Conservation (phyloP, 92 coral and sea anemone genomes). For the Umimayanthus chanpuru region DNA sequence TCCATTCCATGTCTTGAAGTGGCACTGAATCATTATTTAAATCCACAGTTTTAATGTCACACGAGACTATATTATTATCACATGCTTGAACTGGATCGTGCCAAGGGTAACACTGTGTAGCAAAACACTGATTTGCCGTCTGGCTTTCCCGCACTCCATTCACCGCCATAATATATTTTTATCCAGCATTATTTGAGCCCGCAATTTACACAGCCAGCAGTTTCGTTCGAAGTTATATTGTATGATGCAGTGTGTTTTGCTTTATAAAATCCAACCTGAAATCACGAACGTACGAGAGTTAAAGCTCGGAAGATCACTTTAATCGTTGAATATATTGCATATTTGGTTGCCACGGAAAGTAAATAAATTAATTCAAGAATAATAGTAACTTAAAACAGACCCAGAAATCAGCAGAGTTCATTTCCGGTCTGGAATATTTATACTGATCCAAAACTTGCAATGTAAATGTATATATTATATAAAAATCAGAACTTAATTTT, state of each 20-base stretch:
- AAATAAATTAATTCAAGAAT: background rate
- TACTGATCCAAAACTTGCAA: background rate
- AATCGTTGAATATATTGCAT: background rate
- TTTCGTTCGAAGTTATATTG: background rate
- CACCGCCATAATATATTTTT: slow-evolving; percentile 2
- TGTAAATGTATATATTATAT: background rate
- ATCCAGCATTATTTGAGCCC: slow-evolving; percentile 35
- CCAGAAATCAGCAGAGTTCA: background rate
- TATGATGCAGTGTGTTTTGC: background rate
- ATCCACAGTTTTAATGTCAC: background rate
- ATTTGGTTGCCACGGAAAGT: background rate
- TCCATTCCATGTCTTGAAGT: background rate
- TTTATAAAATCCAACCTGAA: slow-evolving; percentile 17
- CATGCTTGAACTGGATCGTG: background rate
- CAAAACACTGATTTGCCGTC: background rate
- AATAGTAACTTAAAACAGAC: background rate
- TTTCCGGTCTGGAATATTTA: slow-evolving; percentile 19
- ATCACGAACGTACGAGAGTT: background rate
- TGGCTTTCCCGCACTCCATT: background rate
- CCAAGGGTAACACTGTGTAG: background rate
- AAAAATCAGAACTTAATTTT: background rate
- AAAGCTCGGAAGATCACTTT: background rate
- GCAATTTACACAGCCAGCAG: slow-evolving; percentile 28
- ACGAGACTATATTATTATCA: background rate
- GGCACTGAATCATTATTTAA: background rate